Percentiles rank a stretch among this genome's conserved stretches.
Conservation (phyloP, 23 tunicate genomes). For the Styela plicata region DNA sequence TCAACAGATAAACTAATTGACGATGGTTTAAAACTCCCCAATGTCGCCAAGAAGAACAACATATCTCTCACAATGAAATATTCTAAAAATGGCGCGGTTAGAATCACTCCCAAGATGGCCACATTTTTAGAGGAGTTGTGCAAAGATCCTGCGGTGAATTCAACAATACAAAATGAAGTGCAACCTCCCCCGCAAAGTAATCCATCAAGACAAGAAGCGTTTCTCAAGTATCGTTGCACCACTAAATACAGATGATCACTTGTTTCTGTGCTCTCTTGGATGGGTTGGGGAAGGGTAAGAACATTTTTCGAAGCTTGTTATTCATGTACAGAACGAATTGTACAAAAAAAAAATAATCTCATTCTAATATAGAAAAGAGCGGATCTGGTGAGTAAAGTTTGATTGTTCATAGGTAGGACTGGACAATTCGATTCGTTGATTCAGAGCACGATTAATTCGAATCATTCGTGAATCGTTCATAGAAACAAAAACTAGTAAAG, state of each 20-base stretch:
- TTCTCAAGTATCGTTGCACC: constrained; percentile 22
- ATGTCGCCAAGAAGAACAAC: not conserved
- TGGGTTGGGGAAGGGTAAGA: constrained; percentile 65
- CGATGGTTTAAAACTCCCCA: not conserved
- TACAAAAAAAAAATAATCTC: no score
- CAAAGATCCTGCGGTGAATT: not conserved
- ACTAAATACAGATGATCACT: not conserved
- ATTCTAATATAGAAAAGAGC: no score
- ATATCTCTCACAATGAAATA: not conserved
- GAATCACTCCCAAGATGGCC: constrained; percentile 31
- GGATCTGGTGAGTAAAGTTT: no score
- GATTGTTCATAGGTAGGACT: no score
- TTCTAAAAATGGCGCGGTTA: constrained; percentile 36
- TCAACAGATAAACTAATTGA: constrained; percentile 1
- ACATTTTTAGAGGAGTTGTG: constrained; percentile 29
- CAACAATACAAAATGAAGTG: not conserved
- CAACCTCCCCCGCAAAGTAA: not conserved
- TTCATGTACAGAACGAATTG: no score
- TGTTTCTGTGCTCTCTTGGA: constrained; percentile 60
- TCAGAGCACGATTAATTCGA: no score
- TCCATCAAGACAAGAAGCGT: not conserved
- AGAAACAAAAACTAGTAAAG: no score
- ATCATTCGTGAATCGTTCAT: no score
- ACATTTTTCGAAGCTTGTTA: no score
- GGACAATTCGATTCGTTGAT: no score